Evolutionary conservation across 2,797 vertebrate genomes (phyloP).

Genomic region (Malacoraja senta): DNA sequence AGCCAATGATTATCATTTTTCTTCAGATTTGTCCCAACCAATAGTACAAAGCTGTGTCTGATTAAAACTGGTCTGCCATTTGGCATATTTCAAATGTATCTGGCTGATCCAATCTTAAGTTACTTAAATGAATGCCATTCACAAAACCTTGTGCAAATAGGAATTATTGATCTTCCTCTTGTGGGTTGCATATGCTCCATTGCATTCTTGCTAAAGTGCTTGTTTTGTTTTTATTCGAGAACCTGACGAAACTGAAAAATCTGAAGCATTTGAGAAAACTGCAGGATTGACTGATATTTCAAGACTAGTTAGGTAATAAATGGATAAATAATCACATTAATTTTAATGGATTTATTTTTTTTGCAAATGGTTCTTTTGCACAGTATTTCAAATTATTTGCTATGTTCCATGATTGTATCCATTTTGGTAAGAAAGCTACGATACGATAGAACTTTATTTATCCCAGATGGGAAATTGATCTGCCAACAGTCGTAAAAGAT

Average conservation of each 20-base stretch:
- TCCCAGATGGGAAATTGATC: too few relatives aligned
- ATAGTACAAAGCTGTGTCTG: not conserved
- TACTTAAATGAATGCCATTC: not conserved
- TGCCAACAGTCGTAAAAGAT: too few relatives aligned
- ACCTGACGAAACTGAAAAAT: constrained; percentile 3
- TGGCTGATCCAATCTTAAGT: not conserved
- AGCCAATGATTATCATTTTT: not conserved
- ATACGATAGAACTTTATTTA: too few relatives aligned
- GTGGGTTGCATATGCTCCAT: not conserved
- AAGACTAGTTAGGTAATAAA: constrained; percentile 13
- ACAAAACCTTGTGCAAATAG: not conserved
- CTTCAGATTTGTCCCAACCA: not conserved
- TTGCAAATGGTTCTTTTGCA: too few relatives aligned
- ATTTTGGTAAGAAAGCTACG: not conserved
- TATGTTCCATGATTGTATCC: not conserved
- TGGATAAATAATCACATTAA: not conserved
- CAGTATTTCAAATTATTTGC: not conserved
- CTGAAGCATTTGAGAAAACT: constrained; percentile 12
- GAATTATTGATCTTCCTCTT: not conserved
- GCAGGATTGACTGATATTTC: constrained; percentile 5
- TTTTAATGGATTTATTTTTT: not conserved
- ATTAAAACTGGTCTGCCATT: not conserved
- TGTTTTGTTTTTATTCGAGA: not conserved
- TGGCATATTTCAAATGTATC: not conserved
- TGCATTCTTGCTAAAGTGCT: not conserved